These are phyloP conservation scores for Pararge aegeria DNA, from an alignment of 1,140 invertebrate species.

Conservation along the genomic window DNA sequence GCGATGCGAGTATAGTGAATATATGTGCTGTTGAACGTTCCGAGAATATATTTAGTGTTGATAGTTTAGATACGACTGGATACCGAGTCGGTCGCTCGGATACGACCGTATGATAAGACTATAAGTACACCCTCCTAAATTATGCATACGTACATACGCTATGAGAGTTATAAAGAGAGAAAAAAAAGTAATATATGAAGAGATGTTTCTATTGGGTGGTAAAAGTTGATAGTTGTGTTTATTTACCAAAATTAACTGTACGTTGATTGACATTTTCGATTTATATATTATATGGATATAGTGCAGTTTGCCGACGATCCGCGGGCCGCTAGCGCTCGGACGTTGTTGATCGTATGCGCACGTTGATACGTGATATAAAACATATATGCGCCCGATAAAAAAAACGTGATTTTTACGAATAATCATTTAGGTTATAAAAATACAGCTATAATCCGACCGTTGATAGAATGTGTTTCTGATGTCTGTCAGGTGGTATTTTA, in stretches of 20 bases:
- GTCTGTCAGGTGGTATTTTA: too few relatives aligned
- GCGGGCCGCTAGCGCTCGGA: conserved; percentile 24
- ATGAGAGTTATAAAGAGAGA: conserved; percentile 69
- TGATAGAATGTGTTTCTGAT: too few relatives aligned
- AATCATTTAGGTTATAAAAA: too few relatives aligned
- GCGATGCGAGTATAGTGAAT: conserved; percentile 71
- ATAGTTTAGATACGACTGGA: conserved; percentile 66
- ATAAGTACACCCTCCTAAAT: conserved; percentile 66
- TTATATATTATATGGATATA: conserved; percentile 49
- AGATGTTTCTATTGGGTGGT: conserved; percentile 74
- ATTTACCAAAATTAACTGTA: conserved; percentile 72
- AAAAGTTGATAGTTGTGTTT: conserved; percentile 70
- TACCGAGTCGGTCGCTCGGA: conserved; percentile 68
- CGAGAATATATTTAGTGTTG: conserved; percentile 77
- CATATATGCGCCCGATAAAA: background rate
- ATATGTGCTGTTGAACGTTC: conserved; percentile 79
- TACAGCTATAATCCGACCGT: too few relatives aligned
- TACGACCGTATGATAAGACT: conserved; percentile 60
- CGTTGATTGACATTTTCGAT: conserved; percentile 62
- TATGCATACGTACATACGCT: conserved; percentile 62
- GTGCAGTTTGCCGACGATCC: conserved; percentile 33
- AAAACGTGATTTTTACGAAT: background rate
- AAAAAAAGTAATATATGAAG: conserved; percentile 72
- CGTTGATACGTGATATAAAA: background rate
- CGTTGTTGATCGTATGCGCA: conserved; percentile 34